Conservation (phyloP, 2,797 vertebrate genomes). For the Phylloscopus collybita region DNA sequence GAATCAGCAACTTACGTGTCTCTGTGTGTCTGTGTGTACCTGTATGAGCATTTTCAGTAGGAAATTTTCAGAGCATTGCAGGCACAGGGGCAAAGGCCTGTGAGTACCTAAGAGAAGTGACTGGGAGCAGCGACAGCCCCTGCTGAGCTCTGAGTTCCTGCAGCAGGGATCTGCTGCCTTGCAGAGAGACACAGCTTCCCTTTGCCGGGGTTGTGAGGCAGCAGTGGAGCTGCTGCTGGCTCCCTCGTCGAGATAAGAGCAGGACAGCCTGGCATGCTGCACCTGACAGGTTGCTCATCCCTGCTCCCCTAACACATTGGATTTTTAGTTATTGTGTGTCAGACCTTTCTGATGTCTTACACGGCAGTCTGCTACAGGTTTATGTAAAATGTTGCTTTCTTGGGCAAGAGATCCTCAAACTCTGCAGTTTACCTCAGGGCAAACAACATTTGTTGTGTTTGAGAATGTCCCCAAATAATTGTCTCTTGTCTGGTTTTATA, state of each 20-base stretch:
- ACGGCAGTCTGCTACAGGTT: rapidly evolving
- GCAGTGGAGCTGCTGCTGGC: background rate
- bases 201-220: rapidly evolving
- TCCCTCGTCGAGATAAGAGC: background rate
- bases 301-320: background rate
- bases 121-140: background rate
- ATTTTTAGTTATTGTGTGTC: rapidly evolving
- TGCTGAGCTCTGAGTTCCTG: background rate
- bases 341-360: background rate
- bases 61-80: background rate
- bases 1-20: background rate
- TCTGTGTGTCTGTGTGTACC: rapidly evolving
- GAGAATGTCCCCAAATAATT: background rate
- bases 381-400: background rate
- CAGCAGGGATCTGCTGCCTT: background rate
- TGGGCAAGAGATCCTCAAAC: background rate
- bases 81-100: background rate
- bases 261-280: background rate
- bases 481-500: background rate
- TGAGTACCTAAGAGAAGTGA: background rate
- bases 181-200: background rate
- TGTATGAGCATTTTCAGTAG: rapidly evolving
- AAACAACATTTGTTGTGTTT: background rate
- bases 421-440: background rate
- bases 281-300: background rate